Evolutionary conservation across 2,888 invertebrate genomes (phyloP).

Genomic region (Nomada ruficornis): DNA sequence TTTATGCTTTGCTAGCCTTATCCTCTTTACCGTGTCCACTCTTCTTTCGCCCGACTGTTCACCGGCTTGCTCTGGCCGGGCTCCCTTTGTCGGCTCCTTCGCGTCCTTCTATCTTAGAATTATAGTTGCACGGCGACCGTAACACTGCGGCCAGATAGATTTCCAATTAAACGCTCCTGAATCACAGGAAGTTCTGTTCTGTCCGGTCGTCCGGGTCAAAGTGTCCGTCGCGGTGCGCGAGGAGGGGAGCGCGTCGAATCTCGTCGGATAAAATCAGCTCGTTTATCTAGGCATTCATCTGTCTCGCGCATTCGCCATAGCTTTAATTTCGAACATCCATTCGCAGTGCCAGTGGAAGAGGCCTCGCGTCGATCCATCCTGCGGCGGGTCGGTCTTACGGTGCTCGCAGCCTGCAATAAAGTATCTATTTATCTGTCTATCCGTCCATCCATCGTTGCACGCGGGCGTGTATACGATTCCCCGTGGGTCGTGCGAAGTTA

Average conservation of each 20-base stretch:
- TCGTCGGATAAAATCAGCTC: conserved; percentile 54
- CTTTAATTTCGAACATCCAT: conserved; percentile 57
- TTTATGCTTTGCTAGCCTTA: conserved; percentile 50
- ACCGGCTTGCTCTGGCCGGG: neutral
- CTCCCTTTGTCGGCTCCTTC: conserved; percentile 11
- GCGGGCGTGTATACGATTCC: conserved; percentile 33
- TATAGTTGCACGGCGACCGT: neutral
- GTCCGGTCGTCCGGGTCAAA: conserved; percentile 22
- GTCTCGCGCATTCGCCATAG: conserved; percentile 44
- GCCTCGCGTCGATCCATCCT: conserved; percentile 42
- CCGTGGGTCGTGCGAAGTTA: conserved; percentile 64
- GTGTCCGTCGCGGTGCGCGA: conserved; percentile 19
- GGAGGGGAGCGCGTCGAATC: conserved; percentile 38
- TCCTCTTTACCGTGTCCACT: neutral
- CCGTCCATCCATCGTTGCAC: conserved; percentile 51
- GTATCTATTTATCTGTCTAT: conserved; percentile 62
- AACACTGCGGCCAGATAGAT: conserved; percentile 1
- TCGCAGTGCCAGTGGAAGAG: conserved; percentile 15
- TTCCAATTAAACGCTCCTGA: conserved; percentile 46
- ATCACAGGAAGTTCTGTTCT: conserved; percentile 34
- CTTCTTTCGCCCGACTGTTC: conserved; percentile 2
- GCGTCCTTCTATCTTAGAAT: neutral
- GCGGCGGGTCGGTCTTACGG: conserved; percentile 45
- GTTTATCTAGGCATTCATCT: conserved; percentile 59
- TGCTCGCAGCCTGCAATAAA: conserved; percentile 49